phyloP scores from a whole-genome alignment of 2,888 invertebrate species.

The Escarpia spicata region DNA sequence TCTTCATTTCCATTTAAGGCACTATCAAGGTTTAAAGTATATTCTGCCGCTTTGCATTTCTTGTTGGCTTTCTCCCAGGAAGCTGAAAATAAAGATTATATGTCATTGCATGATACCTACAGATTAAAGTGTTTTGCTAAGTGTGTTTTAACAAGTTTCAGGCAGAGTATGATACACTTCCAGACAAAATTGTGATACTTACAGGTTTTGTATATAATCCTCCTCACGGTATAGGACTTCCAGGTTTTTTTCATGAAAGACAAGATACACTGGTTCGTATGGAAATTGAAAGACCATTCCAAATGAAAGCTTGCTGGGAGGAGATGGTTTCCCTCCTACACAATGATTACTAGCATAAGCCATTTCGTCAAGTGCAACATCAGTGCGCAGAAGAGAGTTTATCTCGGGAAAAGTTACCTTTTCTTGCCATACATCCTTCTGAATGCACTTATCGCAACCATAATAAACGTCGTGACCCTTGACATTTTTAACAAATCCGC shows the following conservation, averaged over 20 bases:
- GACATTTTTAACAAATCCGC: conserved; percentile 35
- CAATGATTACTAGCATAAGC: not conserved
- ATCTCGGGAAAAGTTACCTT: conserved; percentile 19
- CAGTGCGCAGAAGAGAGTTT: not conserved
- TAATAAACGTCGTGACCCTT: conserved; percentile 42
- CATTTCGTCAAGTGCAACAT: not conserved
- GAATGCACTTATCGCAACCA: conserved; percentile 42
- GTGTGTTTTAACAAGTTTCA: too few species aligned
- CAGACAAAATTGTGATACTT: too few species aligned
- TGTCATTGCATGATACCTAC: too few species aligned
- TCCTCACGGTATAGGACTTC: too few species aligned
- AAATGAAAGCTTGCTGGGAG: not conserved
- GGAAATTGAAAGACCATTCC: conserved; percentile 11
- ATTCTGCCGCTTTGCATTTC: too few species aligned
- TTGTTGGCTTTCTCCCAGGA: too few species aligned
- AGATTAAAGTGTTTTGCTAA: too few species aligned
- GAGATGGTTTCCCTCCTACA: not conserved
- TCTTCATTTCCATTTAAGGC: too few species aligned
- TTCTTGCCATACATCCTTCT: conserved; percentile 23
- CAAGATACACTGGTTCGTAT: not conserved
- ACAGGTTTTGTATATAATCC: too few species aligned
- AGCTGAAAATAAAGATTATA: too few species aligned
- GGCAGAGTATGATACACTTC: too few species aligned
- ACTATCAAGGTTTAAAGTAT: too few species aligned
- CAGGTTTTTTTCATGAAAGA: not conserved